These are phyloP conservation scores for Plusia festucae DNA, from an alignment of 2,888 invertebrate genomes.

Conservation along the genomic window DNA sequence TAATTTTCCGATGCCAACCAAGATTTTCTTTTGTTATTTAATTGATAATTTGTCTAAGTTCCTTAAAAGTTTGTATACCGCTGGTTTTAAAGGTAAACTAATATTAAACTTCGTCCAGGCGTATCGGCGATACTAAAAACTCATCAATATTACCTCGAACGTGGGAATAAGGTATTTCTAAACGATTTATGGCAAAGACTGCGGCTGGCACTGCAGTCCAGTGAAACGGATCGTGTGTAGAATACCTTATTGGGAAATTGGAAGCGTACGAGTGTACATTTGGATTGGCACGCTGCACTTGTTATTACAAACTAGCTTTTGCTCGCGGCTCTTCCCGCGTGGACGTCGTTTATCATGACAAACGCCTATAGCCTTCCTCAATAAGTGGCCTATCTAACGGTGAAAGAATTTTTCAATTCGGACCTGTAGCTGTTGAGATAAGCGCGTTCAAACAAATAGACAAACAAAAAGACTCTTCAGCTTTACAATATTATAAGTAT, in stretches of 20 bases:
- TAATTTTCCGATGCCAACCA: no score
- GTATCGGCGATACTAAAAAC: slow-evolving; percentile 35
- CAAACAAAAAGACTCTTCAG: no score
- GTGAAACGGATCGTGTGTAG: slow-evolving; percentile 29
- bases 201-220: slow-evolving; percentile 46
- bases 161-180: slow-evolving; percentile 58
- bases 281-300: not conserved
- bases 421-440: no score
- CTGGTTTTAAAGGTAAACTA: slow-evolving; percentile 7
- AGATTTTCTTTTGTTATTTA: no score
- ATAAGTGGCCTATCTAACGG: no score
- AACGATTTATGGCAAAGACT: slow-evolving; percentile 54
- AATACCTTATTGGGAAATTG: slow-evolving; percentile 37
- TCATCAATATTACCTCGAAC: slow-evolving; percentile 53
- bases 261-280: slow-evolving; percentile 2
- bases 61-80: not conserved
- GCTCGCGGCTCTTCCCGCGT: no score
- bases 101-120: slow-evolving; percentile 17
- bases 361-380: no score
- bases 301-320: not conserved
- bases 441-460: no score
- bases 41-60: no score
- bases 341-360: no score
- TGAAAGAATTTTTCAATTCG: no score
- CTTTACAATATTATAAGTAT: no score